These are phyloP conservation scores for Ostrea edulis DNA, from an alignment of 1,140 invertebrate species.

Conservation along the genomic window DNA sequence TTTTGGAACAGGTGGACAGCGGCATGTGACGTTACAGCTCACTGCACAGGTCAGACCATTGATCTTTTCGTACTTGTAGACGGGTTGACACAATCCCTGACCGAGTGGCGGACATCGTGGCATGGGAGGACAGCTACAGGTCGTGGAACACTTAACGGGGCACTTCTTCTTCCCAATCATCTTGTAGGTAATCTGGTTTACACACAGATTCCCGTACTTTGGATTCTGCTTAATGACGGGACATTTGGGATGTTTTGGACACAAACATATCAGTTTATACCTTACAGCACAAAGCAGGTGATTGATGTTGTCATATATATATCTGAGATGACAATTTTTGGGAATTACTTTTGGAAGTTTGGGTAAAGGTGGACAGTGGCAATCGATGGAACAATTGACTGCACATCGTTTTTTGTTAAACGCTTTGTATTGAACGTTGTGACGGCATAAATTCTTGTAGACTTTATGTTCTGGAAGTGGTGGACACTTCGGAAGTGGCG, in stretches of 20 bases:
- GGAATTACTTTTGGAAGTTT: slow-evolving; percentile 11
- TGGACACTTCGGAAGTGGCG: neutral
- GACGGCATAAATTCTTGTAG: neutral
- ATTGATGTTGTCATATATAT: slow-evolving; percentile 6
- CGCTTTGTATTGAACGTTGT: neutral
- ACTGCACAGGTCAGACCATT: neutral
- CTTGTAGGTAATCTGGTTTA: neutral
- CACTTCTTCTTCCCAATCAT: neutral
- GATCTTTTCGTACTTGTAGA: slow-evolving; percentile 26
- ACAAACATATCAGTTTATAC: neutral
- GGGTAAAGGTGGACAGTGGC: slow-evolving; percentile 10
- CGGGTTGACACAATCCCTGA: slow-evolving; percentile 13
- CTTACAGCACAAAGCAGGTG: neutral
- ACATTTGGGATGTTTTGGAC: slow-evolving; percentile 33
- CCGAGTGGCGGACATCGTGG: neutral
- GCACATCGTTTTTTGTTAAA: slow-evolving; percentile 6
- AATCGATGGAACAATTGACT: neutral
- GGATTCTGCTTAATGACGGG: neutral
- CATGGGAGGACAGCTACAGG: neutral
- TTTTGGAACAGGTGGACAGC: slow-evolving; percentile 41
- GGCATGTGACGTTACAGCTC: neutral
- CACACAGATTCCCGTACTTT: slow-evolving; percentile 22
- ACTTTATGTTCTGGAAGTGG: neutral
- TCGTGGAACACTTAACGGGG: neutral
- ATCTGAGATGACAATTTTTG: neutral